phyloP scores from a whole-genome alignment of 2,113 vertebrate genomes.

The Sisor rabdophorus region DNA sequence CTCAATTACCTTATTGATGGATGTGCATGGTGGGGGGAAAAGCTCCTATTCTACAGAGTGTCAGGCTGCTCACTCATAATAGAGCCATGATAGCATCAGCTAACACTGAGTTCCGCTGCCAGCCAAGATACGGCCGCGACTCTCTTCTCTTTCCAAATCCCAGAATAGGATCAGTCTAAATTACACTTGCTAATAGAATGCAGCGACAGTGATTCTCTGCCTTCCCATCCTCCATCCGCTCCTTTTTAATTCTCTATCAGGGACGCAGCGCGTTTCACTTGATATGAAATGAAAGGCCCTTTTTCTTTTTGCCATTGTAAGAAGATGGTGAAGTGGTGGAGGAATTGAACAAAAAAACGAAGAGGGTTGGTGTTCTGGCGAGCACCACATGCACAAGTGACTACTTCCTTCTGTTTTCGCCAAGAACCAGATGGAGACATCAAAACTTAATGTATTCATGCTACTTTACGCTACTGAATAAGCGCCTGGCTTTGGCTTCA shows the following conservation, averaged over 20 bases:
- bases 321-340: conserved; percentile 27
- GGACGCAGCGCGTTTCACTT: conserved; percentile 54
- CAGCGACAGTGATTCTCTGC: conserved; percentile 40
- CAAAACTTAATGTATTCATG: conserved; percentile 62
- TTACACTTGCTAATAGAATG: conserved; percentile 68
- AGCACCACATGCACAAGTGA: background rate
- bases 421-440: conserved; percentile 61
- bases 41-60: conserved; percentile 34
- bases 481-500: conserved; percentile 11
- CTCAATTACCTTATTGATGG: conserved; percentile 39
- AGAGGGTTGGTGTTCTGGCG: conserved; percentile 10
- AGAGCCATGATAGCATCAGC: conserved; percentile 49
- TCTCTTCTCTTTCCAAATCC: conserved; percentile 36
- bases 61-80: conserved; percentile 48
- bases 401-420: conserved; percentile 28
- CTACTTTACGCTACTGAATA: conserved; percentile 36
- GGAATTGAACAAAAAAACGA: conserved; percentile 15
- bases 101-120: conserved; percentile 40
- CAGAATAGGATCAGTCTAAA: conserved; percentile 66
- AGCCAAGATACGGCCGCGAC: conserved; percentile 35
- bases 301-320: conserved; percentile 49
- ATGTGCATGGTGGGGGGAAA: background rate
- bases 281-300: conserved; percentile 55
- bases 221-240: conserved; percentile 17
- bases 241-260: conserved; percentile 44